Evolutionary conservation across 2,888 invertebrate species (phyloP).

Genomic region (Chymomyza procnemis): DNA sequence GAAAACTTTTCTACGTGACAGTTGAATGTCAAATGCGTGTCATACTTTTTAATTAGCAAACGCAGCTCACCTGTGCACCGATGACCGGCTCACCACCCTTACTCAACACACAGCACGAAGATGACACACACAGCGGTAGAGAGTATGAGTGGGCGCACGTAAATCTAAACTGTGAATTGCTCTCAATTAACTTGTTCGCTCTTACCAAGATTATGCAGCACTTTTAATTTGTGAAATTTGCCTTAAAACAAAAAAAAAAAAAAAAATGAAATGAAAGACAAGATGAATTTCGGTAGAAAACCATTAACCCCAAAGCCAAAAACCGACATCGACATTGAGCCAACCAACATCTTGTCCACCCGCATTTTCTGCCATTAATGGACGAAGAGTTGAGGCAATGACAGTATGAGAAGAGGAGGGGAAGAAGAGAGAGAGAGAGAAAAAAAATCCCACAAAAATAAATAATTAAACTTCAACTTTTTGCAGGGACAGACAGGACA

Average conservation of each 20-base stretch:
- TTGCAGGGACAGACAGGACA: slow-evolving; percentile 1
- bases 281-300: neutral
- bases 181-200: slow-evolving; percentile 41
- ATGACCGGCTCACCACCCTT: neutral
- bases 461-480: slow-evolving; percentile 53
- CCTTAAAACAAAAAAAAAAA: slow-evolving; percentile 6
- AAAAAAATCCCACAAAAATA: slow-evolving; percentile 29
- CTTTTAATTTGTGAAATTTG: slow-evolving; percentile 52
- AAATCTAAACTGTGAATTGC: slow-evolving; percentile 36
- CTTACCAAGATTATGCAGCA: slow-evolving; percentile 16
- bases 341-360: neutral
- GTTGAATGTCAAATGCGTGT: neutral
- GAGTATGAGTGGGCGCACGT: neutral
- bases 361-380: neutral
- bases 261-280: neutral
- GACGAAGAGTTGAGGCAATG: neutral
- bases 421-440: neutral
- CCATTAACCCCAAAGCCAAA: slow-evolving; percentile 2
- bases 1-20: neutral
- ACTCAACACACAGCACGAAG: neutral
- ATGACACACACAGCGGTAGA: neutral
- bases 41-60: neutral
- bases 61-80: neutral
- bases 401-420: slow-evolving; percentile 8
- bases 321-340: neutral